Percentiles rank a stretch among this genome's conserved stretches.
Conservation (phyloP, 2,113 vertebrate genomes). For the Aramus guarauna region DNA sequence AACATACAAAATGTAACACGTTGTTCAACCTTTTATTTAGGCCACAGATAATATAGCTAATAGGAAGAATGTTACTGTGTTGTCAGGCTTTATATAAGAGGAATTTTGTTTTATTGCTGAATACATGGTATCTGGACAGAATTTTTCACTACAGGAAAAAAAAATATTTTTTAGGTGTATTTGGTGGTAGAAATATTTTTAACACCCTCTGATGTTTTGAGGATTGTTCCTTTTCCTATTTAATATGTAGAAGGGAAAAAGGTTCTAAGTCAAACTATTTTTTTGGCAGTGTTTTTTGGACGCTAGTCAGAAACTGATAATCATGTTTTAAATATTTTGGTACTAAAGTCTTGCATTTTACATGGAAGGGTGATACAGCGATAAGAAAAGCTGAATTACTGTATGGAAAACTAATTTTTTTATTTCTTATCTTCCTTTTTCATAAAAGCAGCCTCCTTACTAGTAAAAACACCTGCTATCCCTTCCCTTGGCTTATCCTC, state of each 20-base stretch:
- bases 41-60: background rate
- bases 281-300: background rate
- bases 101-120: background rate
- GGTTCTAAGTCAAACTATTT: background rate
- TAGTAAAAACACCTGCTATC: background rate
- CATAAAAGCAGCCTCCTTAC: background rate
- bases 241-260: background rate
- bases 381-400: background rate
- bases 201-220: background rate
- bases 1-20: background rate
- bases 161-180: accelerated
- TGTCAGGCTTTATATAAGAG: background rate
- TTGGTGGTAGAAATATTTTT: background rate
- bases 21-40: background rate
- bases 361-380: background rate
- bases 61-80: background rate
- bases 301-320: background rate
- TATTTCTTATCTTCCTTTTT: background rate
- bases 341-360: background rate
- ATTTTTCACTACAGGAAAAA: background rate
- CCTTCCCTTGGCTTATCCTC: background rate
- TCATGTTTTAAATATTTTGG: background rate
- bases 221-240: background rate
- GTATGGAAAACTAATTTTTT: background rate
- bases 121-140: background rate